A percentile compares a stretch with the other conserved stretches of the same genome.
Evolutionary conservation across 2,113 vertebrate genomes (phyloP).

Genomic region (Thamnaconus septentrionalis): DNA sequence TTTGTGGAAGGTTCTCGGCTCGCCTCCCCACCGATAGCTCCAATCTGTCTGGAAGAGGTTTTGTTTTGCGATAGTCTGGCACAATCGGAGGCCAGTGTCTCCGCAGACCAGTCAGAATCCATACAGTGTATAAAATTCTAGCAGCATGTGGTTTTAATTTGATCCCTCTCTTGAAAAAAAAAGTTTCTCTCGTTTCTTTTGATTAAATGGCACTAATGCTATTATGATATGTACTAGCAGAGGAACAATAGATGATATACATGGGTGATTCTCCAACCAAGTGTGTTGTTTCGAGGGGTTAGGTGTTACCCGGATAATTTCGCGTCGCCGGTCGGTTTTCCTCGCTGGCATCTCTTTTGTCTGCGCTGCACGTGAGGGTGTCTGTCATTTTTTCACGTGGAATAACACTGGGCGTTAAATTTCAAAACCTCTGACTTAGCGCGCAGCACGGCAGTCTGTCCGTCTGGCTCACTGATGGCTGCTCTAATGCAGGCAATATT

Average conservation of each 20-base stretch:
- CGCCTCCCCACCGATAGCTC: slow-evolving; percentile 54
- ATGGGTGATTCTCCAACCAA: slow-evolving; percentile 32
- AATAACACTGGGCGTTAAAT: slow-evolving; percentile 52
- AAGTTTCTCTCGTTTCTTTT: slow-evolving; percentile 57
- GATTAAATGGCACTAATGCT: slow-evolving; percentile 45
- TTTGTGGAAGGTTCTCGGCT: slow-evolving; percentile 55
- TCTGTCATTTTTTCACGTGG: slow-evolving; percentile 49
- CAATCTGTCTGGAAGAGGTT: slow-evolving; percentile 67
- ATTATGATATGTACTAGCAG: slow-evolving; percentile 61
- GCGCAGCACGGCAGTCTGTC: slow-evolving; percentile 43
- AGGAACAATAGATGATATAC: slow-evolving; percentile 57
- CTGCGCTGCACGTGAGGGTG: slow-evolving; percentile 38
- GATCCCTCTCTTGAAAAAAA: slow-evolving; percentile 23
- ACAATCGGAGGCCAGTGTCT: slow-evolving; percentile 46
- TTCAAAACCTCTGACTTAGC: slow-evolving; percentile 34
- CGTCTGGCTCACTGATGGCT: slow-evolving; percentile 39
- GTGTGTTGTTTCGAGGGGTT: background rate
- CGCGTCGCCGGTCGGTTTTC: slow-evolving; percentile 15
- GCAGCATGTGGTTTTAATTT: slow-evolving; percentile 72
- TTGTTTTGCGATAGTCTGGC: slow-evolving; percentile 59
- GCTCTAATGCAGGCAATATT: slow-evolving; percentile 49
- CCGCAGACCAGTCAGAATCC: slow-evolving; percentile 31
- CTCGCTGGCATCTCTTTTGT: slow-evolving; percentile 26
- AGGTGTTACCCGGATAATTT: slow-evolving; percentile 14
- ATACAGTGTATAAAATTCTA: slow-evolving; percentile 51